These are phyloP conservation scores for Volucella zonaria DNA, from an alignment of 2,888 invertebrate genomes.

Conservation along the genomic window DNA sequence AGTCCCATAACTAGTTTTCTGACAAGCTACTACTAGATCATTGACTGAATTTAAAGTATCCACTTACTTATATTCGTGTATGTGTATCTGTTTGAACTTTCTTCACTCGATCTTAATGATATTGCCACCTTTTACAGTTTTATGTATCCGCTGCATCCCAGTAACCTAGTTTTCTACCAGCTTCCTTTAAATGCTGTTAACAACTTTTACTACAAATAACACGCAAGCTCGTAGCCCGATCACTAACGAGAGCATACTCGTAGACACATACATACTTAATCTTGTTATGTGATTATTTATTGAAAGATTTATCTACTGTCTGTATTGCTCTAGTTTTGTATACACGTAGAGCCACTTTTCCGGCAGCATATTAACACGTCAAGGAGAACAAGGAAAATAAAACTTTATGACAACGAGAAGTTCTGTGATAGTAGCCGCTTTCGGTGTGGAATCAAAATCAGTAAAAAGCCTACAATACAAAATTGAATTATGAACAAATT, in stretches of 20 bases:
- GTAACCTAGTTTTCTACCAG: constrained; percentile 57
- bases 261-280: constrained; percentile 28
- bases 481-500: constrained; percentile 23
- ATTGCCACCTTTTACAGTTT: background rate
- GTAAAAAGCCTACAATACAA: constrained; percentile 1
- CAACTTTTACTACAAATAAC: constrained; percentile 50
- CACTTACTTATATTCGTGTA: background rate
- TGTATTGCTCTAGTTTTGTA: constrained; percentile 38
- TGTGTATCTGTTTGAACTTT: background rate
- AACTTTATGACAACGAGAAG: constrained; percentile 13
- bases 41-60: background rate
- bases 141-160: constrained; percentile 35
- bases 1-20: too few species aligned
- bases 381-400: constrained; percentile 1
- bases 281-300: constrained; percentile 53
- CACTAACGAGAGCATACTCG: background rate
- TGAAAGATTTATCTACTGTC: constrained; percentile 15
- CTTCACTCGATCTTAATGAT: background rate
- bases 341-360: constrained; percentile 15
- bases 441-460: constrained; percentile 7
- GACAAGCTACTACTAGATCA: too few species aligned
- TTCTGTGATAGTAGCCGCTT: constrained; percentile 7
- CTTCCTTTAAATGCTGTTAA: constrained; percentile 34
- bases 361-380: background rate
- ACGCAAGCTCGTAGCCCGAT: constrained; percentile 8